phyloP scores from a whole-genome alignment of 2,888 invertebrate genomes.

The Dioctria linearis region DNA sequence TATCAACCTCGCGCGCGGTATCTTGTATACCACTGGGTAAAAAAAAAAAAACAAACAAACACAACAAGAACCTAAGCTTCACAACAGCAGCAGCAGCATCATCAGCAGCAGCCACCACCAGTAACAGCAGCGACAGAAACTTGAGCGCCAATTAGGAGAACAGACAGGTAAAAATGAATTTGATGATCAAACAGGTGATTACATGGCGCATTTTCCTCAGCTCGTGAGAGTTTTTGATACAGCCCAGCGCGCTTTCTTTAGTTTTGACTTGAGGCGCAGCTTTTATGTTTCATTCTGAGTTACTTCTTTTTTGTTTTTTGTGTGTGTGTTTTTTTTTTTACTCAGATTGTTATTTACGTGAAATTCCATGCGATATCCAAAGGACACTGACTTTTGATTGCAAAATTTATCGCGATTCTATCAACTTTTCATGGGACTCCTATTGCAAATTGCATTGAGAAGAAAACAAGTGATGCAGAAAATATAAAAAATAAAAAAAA shows the following conservation, averaged over 20 bases:
- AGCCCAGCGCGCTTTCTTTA: constrained; percentile 1
- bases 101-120: not conserved
- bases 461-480: too few relatives aligned
- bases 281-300: not conserved
- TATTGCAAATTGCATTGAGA: too few relatives aligned
- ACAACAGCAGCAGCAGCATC: constrained; percentile 8
- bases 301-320: not conserved
- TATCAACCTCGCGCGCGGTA: constrained; percentile 43
- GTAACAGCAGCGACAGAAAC: constrained; percentile 37
- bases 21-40: constrained; percentile 36
- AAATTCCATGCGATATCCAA: constrained; percentile 20
- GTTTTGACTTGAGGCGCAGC: not conserved
- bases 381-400: constrained; percentile 38
- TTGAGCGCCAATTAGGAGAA: constrained; percentile 47
- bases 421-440: constrained; percentile 1
- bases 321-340: not conserved
- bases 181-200: constrained; percentile 50
- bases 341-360: not conserved
- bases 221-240: constrained; percentile 40
- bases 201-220: constrained; percentile 9
- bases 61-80: constrained; percentile 46
- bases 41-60: constrained; percentile 24
- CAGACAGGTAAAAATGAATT: constrained; percentile 51
- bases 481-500: too few relatives aligned
- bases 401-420: constrained; percentile 35